Evolutionary conservation across 2,113 vertebrate genomes (phyloP).

Genomic region (Mirounga angustirostris): DNA sequence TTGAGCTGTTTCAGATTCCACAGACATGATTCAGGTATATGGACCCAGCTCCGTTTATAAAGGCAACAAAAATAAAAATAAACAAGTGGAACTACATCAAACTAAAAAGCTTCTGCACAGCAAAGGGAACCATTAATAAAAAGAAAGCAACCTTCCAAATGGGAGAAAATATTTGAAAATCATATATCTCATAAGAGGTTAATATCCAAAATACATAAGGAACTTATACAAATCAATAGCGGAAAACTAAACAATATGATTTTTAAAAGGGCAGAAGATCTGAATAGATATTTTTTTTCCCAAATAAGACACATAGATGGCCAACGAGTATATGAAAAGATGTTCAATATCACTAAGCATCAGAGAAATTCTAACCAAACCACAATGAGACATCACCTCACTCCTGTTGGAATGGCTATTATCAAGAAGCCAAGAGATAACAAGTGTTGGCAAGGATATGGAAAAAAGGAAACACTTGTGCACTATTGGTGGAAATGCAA

Average conservation of each 20-base stretch:
- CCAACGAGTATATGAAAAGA: background rate
- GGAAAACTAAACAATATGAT: background rate
- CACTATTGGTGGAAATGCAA: background rate
- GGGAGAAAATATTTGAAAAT: background rate
- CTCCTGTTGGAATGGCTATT: background rate
- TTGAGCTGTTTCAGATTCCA: background rate
- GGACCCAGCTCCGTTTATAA: background rate
- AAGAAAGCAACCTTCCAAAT: background rate
- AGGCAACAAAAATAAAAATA: background rate
- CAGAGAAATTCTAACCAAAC: background rate
- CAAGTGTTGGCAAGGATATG: background rate
- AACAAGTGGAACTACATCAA: background rate
- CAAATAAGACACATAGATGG: background rate
- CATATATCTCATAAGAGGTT: background rate
- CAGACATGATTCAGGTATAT: background rate
- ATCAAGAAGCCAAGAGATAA: background rate
- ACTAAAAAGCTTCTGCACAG: background rate
- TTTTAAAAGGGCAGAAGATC: background rate
- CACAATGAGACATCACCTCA: background rate
- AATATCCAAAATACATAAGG: background rate
- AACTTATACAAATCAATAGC: background rate
- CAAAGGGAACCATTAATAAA: background rate
- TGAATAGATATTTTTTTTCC: background rate
- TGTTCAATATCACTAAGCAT: background rate
- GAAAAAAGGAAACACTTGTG: background rate